These are phyloP conservation scores for Spodoptera frugiperda DNA, from an alignment of 1,140 invertebrate genomes.

Conservation along the genomic window DNA sequence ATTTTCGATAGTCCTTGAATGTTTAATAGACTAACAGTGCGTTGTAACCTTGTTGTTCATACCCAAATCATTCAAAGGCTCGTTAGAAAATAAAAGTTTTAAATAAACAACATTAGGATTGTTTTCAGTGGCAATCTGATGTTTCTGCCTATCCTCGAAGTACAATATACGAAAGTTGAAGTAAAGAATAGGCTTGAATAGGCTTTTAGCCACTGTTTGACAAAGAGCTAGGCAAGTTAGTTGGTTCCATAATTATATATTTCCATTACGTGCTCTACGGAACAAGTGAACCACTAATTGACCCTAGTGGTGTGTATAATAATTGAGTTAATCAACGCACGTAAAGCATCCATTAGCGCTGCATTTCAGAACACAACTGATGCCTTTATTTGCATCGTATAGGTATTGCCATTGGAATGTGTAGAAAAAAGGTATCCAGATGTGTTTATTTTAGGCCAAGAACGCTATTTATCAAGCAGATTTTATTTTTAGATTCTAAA, in stretches of 20 bases:
- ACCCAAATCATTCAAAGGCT: neutral
- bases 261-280: neutral
- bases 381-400: neutral
- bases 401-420: too few relatives aligned
- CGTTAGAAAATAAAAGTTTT: neutral
- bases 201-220: neutral
- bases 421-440: too few relatives aligned
- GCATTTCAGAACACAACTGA: conserved; percentile 1
- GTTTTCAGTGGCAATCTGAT: too few relatives aligned
- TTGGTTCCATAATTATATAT: neutral
- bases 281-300: conserved; percentile 21
- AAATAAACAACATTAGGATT: too few relatives aligned
- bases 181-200: too few relatives aligned
- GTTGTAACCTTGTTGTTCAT: neutral
- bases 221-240: neutral
- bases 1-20: conserved; percentile 13
- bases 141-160: too few relatives aligned
- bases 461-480: too few relatives aligned
- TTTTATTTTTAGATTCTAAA: too few relatives aligned
- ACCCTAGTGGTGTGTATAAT: conserved; percentile 3
- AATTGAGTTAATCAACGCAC: conserved; percentile 6
- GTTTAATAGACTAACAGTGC: neutral
- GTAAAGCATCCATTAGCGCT: neutral
- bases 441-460: too few relatives aligned
- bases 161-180: too few relatives aligned